Conservation (phyloP, 2,113 vertebrate genomes). For the Sarotherodon lohbergeri region DNA sequence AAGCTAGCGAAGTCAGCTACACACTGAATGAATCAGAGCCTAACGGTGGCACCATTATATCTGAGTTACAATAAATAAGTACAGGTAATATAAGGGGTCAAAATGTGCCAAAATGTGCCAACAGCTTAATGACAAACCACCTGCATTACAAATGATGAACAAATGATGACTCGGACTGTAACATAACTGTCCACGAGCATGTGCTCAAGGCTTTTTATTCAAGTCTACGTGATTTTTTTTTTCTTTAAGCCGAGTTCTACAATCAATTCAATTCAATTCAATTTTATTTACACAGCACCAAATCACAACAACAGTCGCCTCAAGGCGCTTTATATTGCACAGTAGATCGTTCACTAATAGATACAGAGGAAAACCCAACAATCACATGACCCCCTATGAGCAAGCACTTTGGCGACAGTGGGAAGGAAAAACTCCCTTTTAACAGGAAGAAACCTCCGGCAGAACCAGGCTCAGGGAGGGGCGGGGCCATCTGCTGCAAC, state of each 20-base stretch:
- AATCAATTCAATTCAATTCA: background rate
- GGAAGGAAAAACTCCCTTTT: background rate
- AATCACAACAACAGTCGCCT: background rate
- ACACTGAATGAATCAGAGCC: background rate
- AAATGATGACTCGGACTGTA: background rate
- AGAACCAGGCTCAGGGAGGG: background rate
- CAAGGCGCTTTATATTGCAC: background rate
- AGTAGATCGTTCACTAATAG: background rate
- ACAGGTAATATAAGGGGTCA: background rate
- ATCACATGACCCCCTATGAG: background rate
- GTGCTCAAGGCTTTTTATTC: background rate
- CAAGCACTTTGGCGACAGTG: background rate
- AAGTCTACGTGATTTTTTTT: background rate
- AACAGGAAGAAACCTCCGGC: accelerated
- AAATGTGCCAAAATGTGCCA: background rate
- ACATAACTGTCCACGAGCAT: background rate
- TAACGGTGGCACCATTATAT: background rate
- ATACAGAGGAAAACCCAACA: background rate
- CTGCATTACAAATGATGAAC: background rate
- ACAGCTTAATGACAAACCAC: background rate
- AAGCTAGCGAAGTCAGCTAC: background rate
- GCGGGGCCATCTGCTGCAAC: accelerated
- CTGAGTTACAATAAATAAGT: background rate
- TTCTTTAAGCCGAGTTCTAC: background rate
- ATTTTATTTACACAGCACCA: background rate